A percentile compares a stretch with the other conserved stretches of the same genome.
These are phyloP conservation scores for Miniopterus natalensis DNA, from an alignment of 2,113 vertebrate species.

Conservation along the genomic window DNA sequence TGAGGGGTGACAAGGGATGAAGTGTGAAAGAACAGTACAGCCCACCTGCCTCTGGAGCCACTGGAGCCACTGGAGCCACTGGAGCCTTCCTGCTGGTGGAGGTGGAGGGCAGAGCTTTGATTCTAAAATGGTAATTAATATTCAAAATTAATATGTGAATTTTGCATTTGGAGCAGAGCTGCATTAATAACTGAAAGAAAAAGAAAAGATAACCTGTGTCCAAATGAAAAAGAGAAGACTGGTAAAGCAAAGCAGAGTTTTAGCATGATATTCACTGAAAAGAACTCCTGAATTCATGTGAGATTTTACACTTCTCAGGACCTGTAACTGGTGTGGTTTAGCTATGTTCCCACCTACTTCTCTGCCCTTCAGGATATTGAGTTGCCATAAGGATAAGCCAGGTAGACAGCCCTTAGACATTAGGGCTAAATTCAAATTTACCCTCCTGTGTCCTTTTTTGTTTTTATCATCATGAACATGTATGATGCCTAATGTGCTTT, in stretches of 20 bases:
- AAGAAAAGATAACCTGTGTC: neutral
- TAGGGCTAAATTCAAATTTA: conserved; percentile 52
- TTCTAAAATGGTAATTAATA: neutral
- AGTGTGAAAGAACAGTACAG: neutral
- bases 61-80: no score
- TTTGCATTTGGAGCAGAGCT: neutral
- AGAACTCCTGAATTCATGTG: neutral
- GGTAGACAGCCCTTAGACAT: neutral
- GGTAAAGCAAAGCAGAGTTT: neutral
- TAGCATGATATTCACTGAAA: conserved; percentile 7
- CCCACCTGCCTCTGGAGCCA: neutral
- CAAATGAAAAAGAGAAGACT: neutral
- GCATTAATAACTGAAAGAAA: neutral
- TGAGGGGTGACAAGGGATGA: neutral
- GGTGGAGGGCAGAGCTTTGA: neutral
- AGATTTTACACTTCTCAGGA: neutral
- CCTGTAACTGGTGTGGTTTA: neutral
- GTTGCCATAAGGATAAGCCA: neutral
- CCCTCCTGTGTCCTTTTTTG: neutral
- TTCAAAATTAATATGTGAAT: neutral
- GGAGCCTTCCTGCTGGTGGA: neutral
- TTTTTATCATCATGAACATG: conserved; percentile 19
- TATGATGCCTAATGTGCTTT: conserved; percentile 43
- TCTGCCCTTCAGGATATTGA: neutral
- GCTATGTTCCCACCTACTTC: neutral